Conservation (phyloP, 2,797 vertebrate species). For the Hippoglossus hippoglossus region DNA sequence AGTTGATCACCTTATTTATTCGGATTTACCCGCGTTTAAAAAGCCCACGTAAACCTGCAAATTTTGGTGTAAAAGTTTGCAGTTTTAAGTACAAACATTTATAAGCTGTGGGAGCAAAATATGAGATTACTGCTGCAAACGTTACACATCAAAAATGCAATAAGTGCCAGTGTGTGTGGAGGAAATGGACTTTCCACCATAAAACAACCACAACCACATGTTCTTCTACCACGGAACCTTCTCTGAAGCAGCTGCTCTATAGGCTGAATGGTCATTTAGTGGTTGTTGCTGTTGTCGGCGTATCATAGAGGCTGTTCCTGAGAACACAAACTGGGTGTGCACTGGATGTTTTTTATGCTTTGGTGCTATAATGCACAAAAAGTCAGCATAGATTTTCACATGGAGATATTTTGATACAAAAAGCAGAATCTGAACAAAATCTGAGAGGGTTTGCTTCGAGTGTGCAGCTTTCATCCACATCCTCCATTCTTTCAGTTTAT, state of each 20-base stretch:
- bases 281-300: slow-evolving; percentile 53
- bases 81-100: not conserved
- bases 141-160: slow-evolving; percentile 18
- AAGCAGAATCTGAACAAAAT: not conserved
- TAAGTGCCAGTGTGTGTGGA: slow-evolving; percentile 11
- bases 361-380: not conserved
- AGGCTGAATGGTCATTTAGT: slow-evolving; percentile 54
- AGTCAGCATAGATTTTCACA: not conserved
- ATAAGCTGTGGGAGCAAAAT: not conserved
- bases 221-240: slow-evolving; percentile 54
- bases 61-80: not conserved
- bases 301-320: slow-evolving; percentile 47
- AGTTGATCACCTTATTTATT: too few relatives aligned
- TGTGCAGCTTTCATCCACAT: not conserved
- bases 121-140: slow-evolving; percentile 13
- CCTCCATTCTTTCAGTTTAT: slow-evolving; percentile 10
- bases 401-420: not conserved
- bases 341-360: slow-evolving; percentile 11
- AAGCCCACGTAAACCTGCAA: too few relatives aligned
- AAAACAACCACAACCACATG: slow-evolving; percentile 50
- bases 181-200: slow-evolving; percentile 60
- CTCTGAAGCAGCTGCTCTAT: slow-evolving; percentile 55
- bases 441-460: slow-evolving; percentile 3
- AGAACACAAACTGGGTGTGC: slow-evolving; percentile 43
- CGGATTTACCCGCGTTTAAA: too few relatives aligned